Conservation (phyloP, 2,797 vertebrate genomes). For the Alauda arvensis region DNA sequence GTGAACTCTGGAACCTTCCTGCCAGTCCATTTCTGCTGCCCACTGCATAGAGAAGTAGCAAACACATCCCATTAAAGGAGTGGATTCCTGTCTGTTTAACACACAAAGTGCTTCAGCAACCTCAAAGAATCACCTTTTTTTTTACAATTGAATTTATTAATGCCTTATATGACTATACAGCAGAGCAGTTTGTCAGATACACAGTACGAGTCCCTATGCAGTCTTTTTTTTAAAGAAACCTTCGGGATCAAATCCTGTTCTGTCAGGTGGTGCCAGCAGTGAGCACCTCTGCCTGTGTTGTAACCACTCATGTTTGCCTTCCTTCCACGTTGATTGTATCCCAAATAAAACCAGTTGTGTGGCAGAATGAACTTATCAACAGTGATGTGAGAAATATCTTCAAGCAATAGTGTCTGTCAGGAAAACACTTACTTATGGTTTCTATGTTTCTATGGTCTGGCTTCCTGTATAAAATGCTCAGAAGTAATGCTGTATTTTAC, state of each 20-base stretch:
- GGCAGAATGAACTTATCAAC: slow-evolving; percentile 36
- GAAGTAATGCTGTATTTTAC: slow-evolving; percentile 67
- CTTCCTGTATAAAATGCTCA: slow-evolving; percentile 56
- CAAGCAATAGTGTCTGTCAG: slow-evolving; percentile 73
- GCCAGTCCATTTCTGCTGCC: neutral
- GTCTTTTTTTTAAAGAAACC: slow-evolving; percentile 13
- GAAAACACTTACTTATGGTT: slow-evolving; percentile 50
- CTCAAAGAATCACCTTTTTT: slow-evolving; percentile 59
- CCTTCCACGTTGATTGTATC: slow-evolving; percentile 56
- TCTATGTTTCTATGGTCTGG: slow-evolving; percentile 67
- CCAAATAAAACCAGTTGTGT: slow-evolving; percentile 32
- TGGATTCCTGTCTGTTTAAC: slow-evolving; percentile 12
- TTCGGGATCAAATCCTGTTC: neutral
- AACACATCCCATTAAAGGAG: neutral
- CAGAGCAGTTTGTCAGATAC: slow-evolving; percentile 57
- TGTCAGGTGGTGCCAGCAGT: slow-evolving; percentile 42
- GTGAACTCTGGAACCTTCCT: neutral
- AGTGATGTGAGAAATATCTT: slow-evolving; percentile 47
- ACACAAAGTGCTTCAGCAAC: slow-evolving; percentile 70
- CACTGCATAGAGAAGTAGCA: neutral
- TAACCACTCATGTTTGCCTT: slow-evolving; percentile 54
- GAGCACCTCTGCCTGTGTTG: slow-evolving; percentile 61
- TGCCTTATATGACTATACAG: slow-evolving; percentile 71
- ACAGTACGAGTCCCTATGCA: slow-evolving; percentile 48
- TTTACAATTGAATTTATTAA: slow-evolving; percentile 61